A percentile compares a stretch with the other conserved stretches of the same genome.
Evolutionary conservation across 2,888 invertebrate genomes (phyloP).

Genomic region (Sericinus montela): DNA sequence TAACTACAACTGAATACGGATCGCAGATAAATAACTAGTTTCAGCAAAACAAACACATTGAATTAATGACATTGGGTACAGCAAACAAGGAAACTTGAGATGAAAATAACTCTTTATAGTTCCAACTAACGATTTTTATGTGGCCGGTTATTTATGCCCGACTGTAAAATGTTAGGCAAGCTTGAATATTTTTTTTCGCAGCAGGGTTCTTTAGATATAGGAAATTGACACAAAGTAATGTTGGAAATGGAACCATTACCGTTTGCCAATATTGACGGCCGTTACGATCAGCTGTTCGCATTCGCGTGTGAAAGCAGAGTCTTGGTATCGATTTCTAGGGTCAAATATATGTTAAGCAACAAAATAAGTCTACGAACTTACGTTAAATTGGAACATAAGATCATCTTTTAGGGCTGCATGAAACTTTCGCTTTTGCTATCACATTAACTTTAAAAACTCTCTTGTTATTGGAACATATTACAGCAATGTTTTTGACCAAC

Average conservation of each 20-base stretch:
- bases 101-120: constrained; percentile 31
- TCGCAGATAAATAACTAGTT: constrained; percentile 31
- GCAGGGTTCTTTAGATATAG: constrained; percentile 8
- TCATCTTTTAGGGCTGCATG: too few relatives aligned
- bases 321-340: constrained; percentile 1
- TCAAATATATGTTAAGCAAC: constrained; percentile 1
- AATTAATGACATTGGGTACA: constrained; percentile 30
- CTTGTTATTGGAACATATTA: too few relatives aligned
- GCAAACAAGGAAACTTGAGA: constrained; percentile 32
- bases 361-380: background rate
- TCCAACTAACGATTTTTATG: background rate
- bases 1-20: constrained; percentile 26
- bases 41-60: constrained; percentile 40
- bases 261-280: constrained; percentile 13
- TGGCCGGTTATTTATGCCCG: background rate
- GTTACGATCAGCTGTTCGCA: constrained; percentile 8
- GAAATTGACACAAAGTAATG: constrained; percentile 13
- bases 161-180: background rate
- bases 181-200: background rate
- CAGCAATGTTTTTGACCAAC: too few relatives aligned
- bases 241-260: constrained; percentile 14
- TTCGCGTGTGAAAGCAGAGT: background rate
- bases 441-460: too few relatives aligned
- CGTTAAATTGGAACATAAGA: too few relatives aligned
- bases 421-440: too few relatives aligned